phyloP scores from a whole-genome alignment of 1,140 invertebrate species.

The Delia radicum region DNA sequence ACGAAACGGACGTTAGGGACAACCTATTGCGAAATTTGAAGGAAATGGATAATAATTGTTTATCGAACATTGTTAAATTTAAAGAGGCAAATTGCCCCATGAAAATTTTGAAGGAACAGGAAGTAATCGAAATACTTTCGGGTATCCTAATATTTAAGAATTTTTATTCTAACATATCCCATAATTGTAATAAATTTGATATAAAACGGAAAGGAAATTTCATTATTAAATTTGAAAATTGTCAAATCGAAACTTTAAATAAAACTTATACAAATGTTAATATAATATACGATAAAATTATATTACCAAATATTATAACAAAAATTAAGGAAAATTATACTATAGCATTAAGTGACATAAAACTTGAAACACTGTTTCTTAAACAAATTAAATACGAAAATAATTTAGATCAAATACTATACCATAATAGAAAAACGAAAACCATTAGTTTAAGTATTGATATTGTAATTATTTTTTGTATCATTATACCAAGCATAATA shows the following conservation, averaged over 20 bases:
- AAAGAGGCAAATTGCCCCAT: neutral
- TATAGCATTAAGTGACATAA: neutral
- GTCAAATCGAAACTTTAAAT: neutral
- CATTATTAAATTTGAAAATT: neutral
- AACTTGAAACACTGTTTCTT: neutral
- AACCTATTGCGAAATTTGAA: neutral
- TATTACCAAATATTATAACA: neutral
- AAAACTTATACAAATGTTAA: slow-evolving; percentile 8
- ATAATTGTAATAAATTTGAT: neutral
- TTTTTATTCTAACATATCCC: neutral
- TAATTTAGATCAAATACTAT: neutral
- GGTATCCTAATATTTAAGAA: neutral
- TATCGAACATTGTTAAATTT: neutral
- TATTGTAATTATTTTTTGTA: too few relatives aligned
- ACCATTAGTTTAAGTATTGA: neutral
- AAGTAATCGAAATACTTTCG: neutral
- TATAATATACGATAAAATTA: neutral
- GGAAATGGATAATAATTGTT: neutral
- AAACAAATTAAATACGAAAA: neutral
- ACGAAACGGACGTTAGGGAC: neutral
- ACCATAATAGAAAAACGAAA: neutral
- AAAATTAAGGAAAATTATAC: neutral
- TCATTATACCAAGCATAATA: too few relatives aligned
- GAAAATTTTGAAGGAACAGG: neutral
- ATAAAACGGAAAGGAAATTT: neutral